A percentile compares a stretch with the other conserved stretches of the same genome.
These are phyloP conservation scores for Paralichthys olivaceus DNA, from an alignment of 2,113 vertebrate species.

Conservation along the genomic window DNA sequence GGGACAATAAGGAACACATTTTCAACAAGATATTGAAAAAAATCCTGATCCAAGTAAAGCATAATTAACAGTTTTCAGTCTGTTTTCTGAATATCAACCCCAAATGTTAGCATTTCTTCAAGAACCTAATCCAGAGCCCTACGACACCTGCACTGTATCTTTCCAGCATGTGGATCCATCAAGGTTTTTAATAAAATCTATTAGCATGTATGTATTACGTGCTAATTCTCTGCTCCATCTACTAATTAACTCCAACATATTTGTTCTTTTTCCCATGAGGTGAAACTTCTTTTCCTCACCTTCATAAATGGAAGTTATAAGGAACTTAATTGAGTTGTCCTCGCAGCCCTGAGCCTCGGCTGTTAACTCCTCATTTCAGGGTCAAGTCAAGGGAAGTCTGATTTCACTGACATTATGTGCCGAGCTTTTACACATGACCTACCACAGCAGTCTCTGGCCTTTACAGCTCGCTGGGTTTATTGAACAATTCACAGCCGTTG, in stretches of 20 bases:
- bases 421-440: constrained; percentile 55
- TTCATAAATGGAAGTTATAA: background rate
- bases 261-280: background rate
- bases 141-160: background rate
- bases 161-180: too few species aligned
- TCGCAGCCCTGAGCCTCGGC: background rate
- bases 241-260: background rate
- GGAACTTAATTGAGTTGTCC: constrained; percentile 19
- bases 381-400: constrained; percentile 39
- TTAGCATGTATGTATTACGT: background rate
- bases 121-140: background rate
- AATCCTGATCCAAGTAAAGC: too few species aligned
- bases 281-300: background rate
- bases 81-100: too few species aligned
- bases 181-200: background rate
- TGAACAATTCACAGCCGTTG: constrained; percentile 4
- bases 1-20: too few species aligned
- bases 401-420: constrained; percentile 23
- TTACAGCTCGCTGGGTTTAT: constrained; percentile 54
- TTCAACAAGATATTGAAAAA: too few species aligned
- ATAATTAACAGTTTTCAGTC: too few species aligned
- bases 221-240: background rate
- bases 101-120: too few species aligned
- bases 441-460: background rate
- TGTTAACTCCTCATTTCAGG: constrained; percentile 14